These are phyloP conservation scores for Oryzias celebensis DNA, from an alignment of 2,113 vertebrate species.

Conservation along the genomic window DNA sequence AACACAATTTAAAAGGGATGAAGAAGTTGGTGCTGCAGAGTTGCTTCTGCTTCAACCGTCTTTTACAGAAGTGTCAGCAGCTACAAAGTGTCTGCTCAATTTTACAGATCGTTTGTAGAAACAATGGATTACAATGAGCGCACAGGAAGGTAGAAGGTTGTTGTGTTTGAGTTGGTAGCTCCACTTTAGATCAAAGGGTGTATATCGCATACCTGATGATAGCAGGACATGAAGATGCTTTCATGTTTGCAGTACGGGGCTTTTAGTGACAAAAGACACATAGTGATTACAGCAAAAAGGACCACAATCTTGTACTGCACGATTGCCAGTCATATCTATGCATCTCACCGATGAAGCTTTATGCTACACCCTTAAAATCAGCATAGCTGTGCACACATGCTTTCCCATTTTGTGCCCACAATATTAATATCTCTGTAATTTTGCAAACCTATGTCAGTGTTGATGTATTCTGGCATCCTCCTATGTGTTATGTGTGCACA, in stretches of 20 bases:
- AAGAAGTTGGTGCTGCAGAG: no score
- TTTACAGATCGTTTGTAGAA: conserved; percentile 2
- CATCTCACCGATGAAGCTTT: conserved; percentile 12
- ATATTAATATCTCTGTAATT: conserved; percentile 10
- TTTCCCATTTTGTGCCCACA: conserved; percentile 21
- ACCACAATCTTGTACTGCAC: conserved; percentile 13
- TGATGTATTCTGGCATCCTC: conserved; percentile 1
- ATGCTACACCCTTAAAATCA: conserved; percentile 4
- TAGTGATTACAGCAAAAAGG: conserved; percentile 51
- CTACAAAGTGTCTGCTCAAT: conserved; percentile 15
- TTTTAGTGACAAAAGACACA: conserved; percentile 57
- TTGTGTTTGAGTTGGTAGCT: conserved; percentile 37
- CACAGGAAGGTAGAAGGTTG: conserved; percentile 23
- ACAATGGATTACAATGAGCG: conserved; percentile 24
- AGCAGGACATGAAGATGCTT: conserved; percentile 61
- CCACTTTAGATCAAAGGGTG: conserved; percentile 64
- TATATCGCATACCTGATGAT: conserved; percentile 48
- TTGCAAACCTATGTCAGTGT: conserved; percentile 13
- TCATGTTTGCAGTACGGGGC: conserved; percentile 61
- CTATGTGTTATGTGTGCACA: neutral
- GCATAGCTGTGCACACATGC: neutral
- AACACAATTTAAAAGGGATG: no score
- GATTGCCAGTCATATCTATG: conserved; percentile 2
- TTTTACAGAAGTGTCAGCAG: no score
- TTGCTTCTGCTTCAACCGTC: no score